These are phyloP conservation scores for Julus scanicus DNA, from an alignment of 2,888 invertebrate genomes.

Conservation along the genomic window DNA sequence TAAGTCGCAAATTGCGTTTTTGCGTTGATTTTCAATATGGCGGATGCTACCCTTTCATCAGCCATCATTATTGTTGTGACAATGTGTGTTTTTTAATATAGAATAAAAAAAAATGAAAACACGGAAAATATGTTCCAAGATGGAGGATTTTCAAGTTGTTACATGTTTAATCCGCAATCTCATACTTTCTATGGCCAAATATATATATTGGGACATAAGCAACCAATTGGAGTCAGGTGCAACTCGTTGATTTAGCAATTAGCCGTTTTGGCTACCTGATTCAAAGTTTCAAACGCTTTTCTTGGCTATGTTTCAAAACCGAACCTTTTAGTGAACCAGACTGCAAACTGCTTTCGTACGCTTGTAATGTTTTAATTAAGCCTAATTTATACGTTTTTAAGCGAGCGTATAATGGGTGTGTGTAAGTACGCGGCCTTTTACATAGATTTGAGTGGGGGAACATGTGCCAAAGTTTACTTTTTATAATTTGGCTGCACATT, in stretches of 20 bases:
- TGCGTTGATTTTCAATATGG: too few relatives aligned
- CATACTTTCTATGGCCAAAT: too few relatives aligned
- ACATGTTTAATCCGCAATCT: too few relatives aligned
- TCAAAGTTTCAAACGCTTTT: background rate
- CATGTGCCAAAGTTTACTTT: slow-evolving; percentile 25
- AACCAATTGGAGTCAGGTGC: too few relatives aligned
- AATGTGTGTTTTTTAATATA: too few relatives aligned
- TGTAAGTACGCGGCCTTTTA: slow-evolving; percentile 22
- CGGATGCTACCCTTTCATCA: too few relatives aligned
- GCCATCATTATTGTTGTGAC: too few relatives aligned
- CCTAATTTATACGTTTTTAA: slow-evolving; percentile 41
- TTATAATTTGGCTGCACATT: background rate
- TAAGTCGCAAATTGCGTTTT: too few relatives aligned
- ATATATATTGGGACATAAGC: too few relatives aligned
- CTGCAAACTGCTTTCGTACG: background rate
- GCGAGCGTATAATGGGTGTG: slow-evolving; percentile 6
- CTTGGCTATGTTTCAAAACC: background rate
- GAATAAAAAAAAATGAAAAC: too few relatives aligned
- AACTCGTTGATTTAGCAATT: background rate
- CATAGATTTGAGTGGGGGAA: slow-evolving; percentile 29
- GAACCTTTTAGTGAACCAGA: background rate
- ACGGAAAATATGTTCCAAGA: too few relatives aligned
- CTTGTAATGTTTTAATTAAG: background rate
- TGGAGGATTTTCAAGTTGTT: too few relatives aligned
- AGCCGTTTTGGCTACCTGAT: slow-evolving; percentile 12